Evolutionary conservation across 92 coral and sea anemone genomes (phyloP).

Genomic region (Galaxea fascicularis): DNA sequence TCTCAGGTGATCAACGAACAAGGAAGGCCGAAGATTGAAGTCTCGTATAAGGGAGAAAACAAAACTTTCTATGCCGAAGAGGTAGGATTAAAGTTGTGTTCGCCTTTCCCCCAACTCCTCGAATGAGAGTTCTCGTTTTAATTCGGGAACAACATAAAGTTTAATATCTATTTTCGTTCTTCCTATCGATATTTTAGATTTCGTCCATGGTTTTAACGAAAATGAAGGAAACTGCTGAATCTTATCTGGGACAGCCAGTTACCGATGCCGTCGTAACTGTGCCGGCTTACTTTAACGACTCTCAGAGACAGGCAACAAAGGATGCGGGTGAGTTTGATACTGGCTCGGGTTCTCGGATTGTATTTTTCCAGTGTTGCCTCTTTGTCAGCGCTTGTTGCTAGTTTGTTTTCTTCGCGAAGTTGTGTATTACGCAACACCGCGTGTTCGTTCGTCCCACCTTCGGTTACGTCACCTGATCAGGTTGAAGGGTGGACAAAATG

Average conservation of each 20-base stretch:
- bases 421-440: background rate
- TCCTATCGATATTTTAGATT: constrained; percentile 37
- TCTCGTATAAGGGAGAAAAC: constrained; percentile 70
- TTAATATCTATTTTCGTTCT: background rate
- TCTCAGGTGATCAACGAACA: constrained; percentile 64
- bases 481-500: too few species aligned
- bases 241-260: constrained; percentile 77
- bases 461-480: too few species aligned
- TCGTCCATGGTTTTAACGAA: constrained; percentile 80
- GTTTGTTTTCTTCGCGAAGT: background rate
- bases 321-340: constrained; percentile 84
- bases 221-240: constrained; percentile 81
- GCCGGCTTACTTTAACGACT: constrained; percentile 83
- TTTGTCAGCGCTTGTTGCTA: background rate
- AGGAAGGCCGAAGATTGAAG: constrained; percentile 73
- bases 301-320: constrained; percentile 81
- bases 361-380: too few species aligned
- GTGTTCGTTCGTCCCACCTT: too few species aligned
- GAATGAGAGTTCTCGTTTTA: too few species aligned
- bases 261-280: constrained; percentile 77
- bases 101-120: background rate
- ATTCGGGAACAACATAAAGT: too few species aligned
- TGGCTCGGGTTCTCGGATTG: too few species aligned
- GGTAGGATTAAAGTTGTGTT: constrained; percentile 36
- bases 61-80: constrained; percentile 79